These are phyloP conservation scores for Neosalanx taihuensis DNA, from an alignment of 2,797 vertebrate species.

Conservation along the genomic window DNA sequence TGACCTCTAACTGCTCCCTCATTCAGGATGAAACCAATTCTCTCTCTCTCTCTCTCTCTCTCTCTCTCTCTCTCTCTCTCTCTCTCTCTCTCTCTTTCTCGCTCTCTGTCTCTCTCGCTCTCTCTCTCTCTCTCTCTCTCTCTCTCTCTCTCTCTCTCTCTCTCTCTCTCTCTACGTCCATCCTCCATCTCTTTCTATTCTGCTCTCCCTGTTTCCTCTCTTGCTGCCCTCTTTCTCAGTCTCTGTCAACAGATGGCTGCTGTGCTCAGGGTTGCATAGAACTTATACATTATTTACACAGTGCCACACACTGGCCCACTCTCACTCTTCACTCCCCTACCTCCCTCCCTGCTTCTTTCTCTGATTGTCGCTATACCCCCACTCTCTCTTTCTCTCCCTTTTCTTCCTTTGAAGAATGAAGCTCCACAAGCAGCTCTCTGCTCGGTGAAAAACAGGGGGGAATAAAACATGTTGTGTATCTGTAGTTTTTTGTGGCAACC, in stretches of 20 bases:
- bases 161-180: slow-evolving; percentile 15
- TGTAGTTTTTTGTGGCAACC: not conserved
- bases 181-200: not conserved
- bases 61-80: not conserved
- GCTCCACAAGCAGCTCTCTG: too few species aligned
- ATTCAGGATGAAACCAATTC: slow-evolving; percentile 31
- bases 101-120: not conserved
- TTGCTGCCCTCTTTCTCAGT: slow-evolving; percentile 10
- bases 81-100: slow-evolving; percentile 1
- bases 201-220: not conserved
- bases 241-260: slow-evolving; percentile 34
- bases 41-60: slow-evolving; percentile 28
- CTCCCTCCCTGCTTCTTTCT: slow-evolving; percentile 32
- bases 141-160: slow-evolving; percentile 16
- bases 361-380: slow-evolving; percentile 10
- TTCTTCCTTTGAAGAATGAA: not conserved
- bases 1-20: slow-evolving; percentile 46
- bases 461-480: not conserved
- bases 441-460: not conserved
- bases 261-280: slow-evolving; percentile 24
- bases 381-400: slow-evolving; percentile 26
- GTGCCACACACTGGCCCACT: slow-evolving; percentile 27
- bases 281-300: slow-evolving; percentile 52
- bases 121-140: slow-evolving; percentile 3
- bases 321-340: slow-evolving; percentile 25